Base-by-base conservation (phyloP, 2,797 vertebrate genomes). In the Catostomus latipinnis region DNA sequence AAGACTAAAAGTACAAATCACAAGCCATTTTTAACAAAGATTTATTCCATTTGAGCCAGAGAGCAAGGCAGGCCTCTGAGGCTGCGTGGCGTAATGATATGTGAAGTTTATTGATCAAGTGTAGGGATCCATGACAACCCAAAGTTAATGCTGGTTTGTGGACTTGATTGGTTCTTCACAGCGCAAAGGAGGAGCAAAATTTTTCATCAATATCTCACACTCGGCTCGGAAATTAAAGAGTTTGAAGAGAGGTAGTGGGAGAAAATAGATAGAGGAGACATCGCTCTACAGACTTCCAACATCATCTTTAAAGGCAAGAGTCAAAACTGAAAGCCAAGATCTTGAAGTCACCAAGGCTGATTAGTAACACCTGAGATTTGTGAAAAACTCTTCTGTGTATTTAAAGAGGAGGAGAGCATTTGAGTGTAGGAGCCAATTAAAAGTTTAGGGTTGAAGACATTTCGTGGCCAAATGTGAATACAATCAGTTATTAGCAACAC, bases 41-140 rank as follows among this genome's bases (percentile, higher is more conserved):
- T 95, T 95, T 94, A 94, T 93, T 94, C 89, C 90, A 81, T 87
- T 92, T 93, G 93, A 90, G 91, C 88, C 92, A 71, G 90, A 92
- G 94, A 94, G 92, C 92, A 92, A 92, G 91, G 89, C 93, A 90
- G 91, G 90, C 90, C 90, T 93, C 71, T 86, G 87, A 92, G 91
- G 93, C 92, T 90, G 92, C 91, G 87, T 89, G 87, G 91, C 92
- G 89, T 96, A 96, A 95, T 95, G 94, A 94, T 93, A 94, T 95
- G 95, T 96, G 96, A 96, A 95, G 94, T 94, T 92, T 96, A 97
- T 96, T 94, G 95, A 97, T 96, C 95, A 93, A 92, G 93, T 90
- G 93, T 93, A 91, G 90, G 90, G 93, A 93, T 94, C 94, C 94
- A 91, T 95, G 96, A 95, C 95, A 95, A 94, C 93, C 90, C 89